Evolutionary conservation across 2,797 vertebrate species (phyloP), one percentile per base, ranked within the genome.

Genomic region (Pangasius macronema): DNA sequence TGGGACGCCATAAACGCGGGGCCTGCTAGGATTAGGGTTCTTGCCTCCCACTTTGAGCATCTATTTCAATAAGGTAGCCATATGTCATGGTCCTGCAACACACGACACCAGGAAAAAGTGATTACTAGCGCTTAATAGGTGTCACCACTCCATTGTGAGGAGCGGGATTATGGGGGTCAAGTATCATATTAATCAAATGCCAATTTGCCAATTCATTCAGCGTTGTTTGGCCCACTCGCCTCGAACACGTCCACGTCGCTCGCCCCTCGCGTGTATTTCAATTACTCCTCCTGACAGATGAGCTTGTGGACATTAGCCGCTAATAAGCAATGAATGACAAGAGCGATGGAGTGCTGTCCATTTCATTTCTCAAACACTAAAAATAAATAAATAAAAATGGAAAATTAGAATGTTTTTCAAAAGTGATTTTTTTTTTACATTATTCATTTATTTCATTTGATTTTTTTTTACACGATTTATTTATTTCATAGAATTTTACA

Each of bases 61-160:
- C 87, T 83, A 89, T 88, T 89, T 88, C 87, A 88, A 92, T 93
- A 89, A 93, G 93, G 90, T 89, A 90, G 87, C 92, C 92, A 93
- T 88, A 91, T 93, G 92, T 88, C 85, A 90, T 77, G 92, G 86
- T 90, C 83, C 85, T 85, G 86, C 85, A 75, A 86, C 83, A 88
- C 87, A 81, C 55, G 30, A 55, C 87, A 89, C 86, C 90, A 86
- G 90, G 87, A 86, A 73, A 89, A 83, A 89, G 87, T 88, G 86
- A 90, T 90, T 90, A 90, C 90, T 84, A 55, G 79, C 82, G 80
- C 86, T 83, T 90, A 91, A 91, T 90, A 88, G 89, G 88, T 90
- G 89, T 89, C 90, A 85, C 83, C 83, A 75, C 86, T 89, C 90
- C 83, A 75, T 88, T 89, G 89, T 88, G 90, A 90, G 86, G 89